Evolutionary conservation across 37 sponge, comb jelly and placozoan genomes (phyloP), one percentile per base, ranked within the genome.

Genomic region (Tethya wilhelma): DNA sequence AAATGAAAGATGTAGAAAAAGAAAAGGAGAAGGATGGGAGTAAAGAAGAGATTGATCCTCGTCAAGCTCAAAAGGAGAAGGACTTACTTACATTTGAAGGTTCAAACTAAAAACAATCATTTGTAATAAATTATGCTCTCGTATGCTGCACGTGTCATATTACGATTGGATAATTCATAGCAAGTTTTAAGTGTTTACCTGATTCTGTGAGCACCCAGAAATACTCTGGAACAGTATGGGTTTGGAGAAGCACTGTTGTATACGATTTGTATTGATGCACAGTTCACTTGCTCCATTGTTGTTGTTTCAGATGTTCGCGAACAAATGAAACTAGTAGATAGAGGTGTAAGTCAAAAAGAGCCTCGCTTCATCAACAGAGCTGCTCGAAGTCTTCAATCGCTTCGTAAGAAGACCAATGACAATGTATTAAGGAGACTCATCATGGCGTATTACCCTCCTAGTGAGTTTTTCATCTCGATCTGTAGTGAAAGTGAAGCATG

Each of bases 261-360:
- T 7, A 6, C 9, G 44, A 33, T 69, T 42, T 19, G 12, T 17
- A 29, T 73, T 30, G 19, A 44, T 73, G 44, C 55, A 12, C 55
- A 73, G 11, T 14, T 17, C 22, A 62, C 7, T 28, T n/a, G n/a
- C n/a, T n/a, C n/a, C n/a, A n/a, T n/a, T n/a, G n/a, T n/a, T 75
- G 28, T 58, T 75, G 56, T 44, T 86, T 59, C 76, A 87, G 98
- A 95, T 75, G 59, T 95, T 22, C 77, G 93, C 5, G 98, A 94
- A 33, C 91, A 93, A 46, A 57, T 95, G 58, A 83, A 78, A 69
- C 59, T 93, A 56, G 73, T 98, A 40, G 98, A 98, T 63, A 58
- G 83, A 29, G 91, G 91, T 17, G 91, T 98, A 33, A 69, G 33
- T 22, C 96, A 84, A 45, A 95, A 90, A 46, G 98, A 98, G 81